Base-by-base conservation (phyloP, 2,888 invertebrate species). In the Amphimallon solstitiale region DNA sequence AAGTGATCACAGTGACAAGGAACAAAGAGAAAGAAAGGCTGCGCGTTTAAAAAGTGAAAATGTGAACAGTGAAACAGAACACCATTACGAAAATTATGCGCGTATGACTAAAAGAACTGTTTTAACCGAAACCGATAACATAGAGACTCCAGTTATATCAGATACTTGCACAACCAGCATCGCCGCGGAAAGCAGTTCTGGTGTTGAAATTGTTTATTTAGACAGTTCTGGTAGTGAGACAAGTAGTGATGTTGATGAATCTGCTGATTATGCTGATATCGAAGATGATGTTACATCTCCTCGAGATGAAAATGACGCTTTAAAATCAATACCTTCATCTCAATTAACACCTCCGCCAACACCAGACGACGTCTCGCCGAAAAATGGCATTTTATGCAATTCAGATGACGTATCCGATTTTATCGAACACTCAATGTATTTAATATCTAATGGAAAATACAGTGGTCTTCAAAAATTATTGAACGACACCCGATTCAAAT, bases 141-240 rank as follows among this genome's bases (percentile, higher is more conserved):
- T 78, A 3, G 75, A 76, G 45, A 70, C 72, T 3, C 72, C 72
- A 2, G 63, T 66, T 2, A 69, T 74, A 2, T 73, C 86, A n/a
- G 88, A 88, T 78, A 85, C 87, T 38, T 85, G 87, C 70, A 86
- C 86, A 2, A 84, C 85, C 4, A 67, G 69, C 35, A 69, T 72
- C 15, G 66, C 74, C 2, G n/a, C n/a, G n/a, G 72, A 75, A 68
- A 70, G 73, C 15, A 70, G 69, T 17, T 63, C 67, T 21, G 87
- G 87, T 2, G 89, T 89, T 19, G 92, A 92, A 81, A 79, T 91
- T 9, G 89, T 91, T 1, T 91, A 87, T 78, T 82, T 91, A 46
- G 89, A 90, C 64, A 90, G 90, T 14, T 52, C 45, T 3, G 65
- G 49, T 14, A 46, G 59, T 37, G 65, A 59, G 3, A 17, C 45